Evolutionary conservation across 2,888 invertebrate genomes (phyloP).

Genomic region (Cyclophora punctaria): DNA sequence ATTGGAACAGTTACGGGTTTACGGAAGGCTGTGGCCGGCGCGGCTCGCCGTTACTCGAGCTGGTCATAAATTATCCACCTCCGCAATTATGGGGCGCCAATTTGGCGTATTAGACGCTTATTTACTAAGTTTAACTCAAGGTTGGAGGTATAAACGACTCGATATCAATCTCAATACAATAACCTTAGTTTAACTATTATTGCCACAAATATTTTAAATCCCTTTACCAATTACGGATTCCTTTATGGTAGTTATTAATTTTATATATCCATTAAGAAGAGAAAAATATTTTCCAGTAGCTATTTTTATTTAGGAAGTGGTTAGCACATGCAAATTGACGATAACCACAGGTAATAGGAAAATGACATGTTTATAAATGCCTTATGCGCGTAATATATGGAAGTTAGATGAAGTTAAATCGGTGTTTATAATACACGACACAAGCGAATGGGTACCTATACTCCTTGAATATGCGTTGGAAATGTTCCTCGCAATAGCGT

Average conservation of each 20-base stretch:
- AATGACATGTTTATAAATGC: conserved; percentile 5
- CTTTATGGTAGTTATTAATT: not conserved
- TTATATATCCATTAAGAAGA: not conserved
- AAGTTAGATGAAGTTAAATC: not conserved
- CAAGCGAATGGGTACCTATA: conserved; percentile 3
- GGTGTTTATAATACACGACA: conserved; percentile 1
- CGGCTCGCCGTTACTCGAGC: conserved; percentile 36
- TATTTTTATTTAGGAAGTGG: conserved; percentile 7
- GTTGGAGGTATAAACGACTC: not conserved
- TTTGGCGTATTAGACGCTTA: conserved; percentile 53
- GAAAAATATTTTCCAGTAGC: not conserved
- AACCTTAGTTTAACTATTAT: no score
- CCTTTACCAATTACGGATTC: no score
- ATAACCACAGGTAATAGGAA: conserved; percentile 8
- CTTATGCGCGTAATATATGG: conserved; percentile 4
- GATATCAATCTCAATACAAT: no score
- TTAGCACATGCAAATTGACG: conserved; percentile 24
- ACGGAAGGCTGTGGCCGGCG: conserved; percentile 27
- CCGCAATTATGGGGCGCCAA: conserved; percentile 68
- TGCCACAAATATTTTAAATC: no score
- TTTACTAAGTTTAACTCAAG: conserved; percentile 17
- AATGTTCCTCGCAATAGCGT: conserved; percentile 40
- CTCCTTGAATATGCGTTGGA: conserved; percentile 24
- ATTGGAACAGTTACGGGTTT: conserved; percentile 23
- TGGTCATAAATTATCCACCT: conserved; percentile 61